Evolutionary conservation across 2,113 vertebrate species (phyloP), one percentile per base, ranked within the genome.

Genomic region (Nerophis lumbriciformis): DNA sequence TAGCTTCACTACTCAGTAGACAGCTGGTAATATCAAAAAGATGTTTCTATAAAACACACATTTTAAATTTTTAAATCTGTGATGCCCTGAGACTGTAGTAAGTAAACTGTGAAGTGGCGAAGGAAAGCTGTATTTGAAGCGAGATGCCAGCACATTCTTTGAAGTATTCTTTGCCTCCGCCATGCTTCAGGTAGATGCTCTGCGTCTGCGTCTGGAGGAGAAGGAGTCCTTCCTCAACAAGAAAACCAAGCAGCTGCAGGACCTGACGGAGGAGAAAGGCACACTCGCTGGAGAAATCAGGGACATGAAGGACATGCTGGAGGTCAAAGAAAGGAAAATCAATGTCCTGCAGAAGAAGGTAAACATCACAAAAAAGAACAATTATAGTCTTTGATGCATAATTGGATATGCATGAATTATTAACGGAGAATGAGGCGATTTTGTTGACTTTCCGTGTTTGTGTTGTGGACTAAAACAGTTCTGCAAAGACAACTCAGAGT

Each of bases 291-390:
- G 97, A 74, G 96, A 99, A 83, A 99, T 99, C 83, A 81, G 95
- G 37, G 97, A 99, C 76, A 98, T 99, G 94, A 99, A 99, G 81
- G 97, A 99, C 77, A 99, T 99, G 97, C 86, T 99, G 52, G 96
- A 99, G 89, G 97, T 99, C 68, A 99, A 99, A 84, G 97, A 99
- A 81, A 91, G 97, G 69, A 99, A 99, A 88, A 98, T 99, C 74
- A 97, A 98, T 53, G 95, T 99, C 59, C 92, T 99, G 73, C 97
- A 99, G 79, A 99, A 99, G 85, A 99, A 99, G 92, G 97, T 98
- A 82, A 78, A 85, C 19, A 11, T 53, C 15, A 14, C 11, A 13
- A 12, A 36, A 7, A 14, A 5, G 19, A 21, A n/a, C 6, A 12
- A 47, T 12, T 47, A 47, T 7, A 36, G n/a, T n/a, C 38, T 38